These are phyloP conservation scores for Spilosoma lubricipeda DNA, from an alignment of 2,888 invertebrate species.

Conservation along the genomic window DNA sequence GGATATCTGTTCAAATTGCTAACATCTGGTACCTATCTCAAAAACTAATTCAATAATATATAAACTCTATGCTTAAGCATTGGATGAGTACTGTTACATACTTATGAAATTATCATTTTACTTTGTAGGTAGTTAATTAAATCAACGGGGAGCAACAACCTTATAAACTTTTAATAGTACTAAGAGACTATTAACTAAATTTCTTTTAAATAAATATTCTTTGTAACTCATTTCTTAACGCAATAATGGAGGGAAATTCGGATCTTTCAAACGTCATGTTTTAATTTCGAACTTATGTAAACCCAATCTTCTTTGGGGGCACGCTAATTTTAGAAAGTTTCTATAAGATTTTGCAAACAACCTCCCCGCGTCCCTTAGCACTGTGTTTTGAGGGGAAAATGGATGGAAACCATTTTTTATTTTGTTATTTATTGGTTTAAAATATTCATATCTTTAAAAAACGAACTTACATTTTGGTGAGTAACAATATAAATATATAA, in stretches of 20 bases:
- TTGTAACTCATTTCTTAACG: not conserved
- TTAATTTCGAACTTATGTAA: constrained; percentile 49
- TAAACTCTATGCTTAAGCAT: not conserved
- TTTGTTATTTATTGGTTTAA: too few species aligned
- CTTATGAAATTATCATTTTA: not conserved
- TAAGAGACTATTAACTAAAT: not conserved
- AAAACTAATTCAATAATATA: not conserved
- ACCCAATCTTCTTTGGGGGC: too few species aligned
- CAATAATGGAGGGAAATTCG: constrained; percentile 10
- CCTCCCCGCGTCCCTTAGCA: too few species aligned
- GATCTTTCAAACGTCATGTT: constrained; percentile 41
- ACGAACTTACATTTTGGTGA: too few species aligned
- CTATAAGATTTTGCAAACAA: too few species aligned
- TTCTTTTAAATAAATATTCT: not conserved
- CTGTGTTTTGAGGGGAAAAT: too few species aligned
- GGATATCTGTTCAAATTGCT: not conserved
- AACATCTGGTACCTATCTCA: not conserved
- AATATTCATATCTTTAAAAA: too few species aligned
- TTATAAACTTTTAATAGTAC: not conserved
- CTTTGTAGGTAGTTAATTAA: not conserved
- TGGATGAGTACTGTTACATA: not conserved
- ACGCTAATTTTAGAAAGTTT: too few species aligned
- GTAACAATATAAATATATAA: too few species aligned
- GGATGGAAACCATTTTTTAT: too few species aligned
- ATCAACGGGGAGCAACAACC: not conserved